Base-by-base conservation (phyloP, 2,113 vertebrate species). In the Hystrix brachyura region DNA sequence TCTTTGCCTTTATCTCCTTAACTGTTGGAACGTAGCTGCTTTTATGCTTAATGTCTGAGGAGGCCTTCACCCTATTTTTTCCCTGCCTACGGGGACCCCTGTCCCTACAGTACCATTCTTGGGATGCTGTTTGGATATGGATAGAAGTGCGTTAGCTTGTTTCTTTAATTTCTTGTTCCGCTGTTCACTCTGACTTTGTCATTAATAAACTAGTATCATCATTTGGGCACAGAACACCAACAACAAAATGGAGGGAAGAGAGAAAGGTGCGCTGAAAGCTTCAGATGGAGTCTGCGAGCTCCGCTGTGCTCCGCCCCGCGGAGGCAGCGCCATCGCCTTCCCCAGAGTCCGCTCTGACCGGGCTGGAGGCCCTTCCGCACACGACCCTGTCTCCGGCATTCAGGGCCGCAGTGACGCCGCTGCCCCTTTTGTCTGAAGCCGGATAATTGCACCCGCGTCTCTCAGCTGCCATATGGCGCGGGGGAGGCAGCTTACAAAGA, bases 401-500 rank as follows among this genome's bases (percentile, higher is more conserved):
- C 99, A 99, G 98, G 98, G 98, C 98, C 86, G 82, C 98, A 96
- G 98, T 99, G 99, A 99, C 99, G 98, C 98, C 98, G 53, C 98
- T 98, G 99, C 92, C 97, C 97, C 99, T 98, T 99, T 99, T 99
- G 99, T 99, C 98, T 53, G 0, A 86, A 98, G 98, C 86, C 97
- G 78, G 98, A 98, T 98, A 98, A 95, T 72, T 96, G 97, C 97
- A 97, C 97, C 98, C 95, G 95, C 97, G 98, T 97, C 98, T 98
- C 99, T 98, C 99, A 99, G 98, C 99, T 99, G 99, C 99, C 99
- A 99, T 99, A 99, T 99, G 99, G 99, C 99, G 98, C 97, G 7
- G 95, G 83, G 97, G 98, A 97, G 97, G 91, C 85, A 43, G 32
- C 34, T 94, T 32, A 95, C 96, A 97, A 97, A 98, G 98, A 72